phyloP scores from a whole-genome alignment of 1,140 invertebrate genomes.

The Pygmarrhopalites habei region DNA sequence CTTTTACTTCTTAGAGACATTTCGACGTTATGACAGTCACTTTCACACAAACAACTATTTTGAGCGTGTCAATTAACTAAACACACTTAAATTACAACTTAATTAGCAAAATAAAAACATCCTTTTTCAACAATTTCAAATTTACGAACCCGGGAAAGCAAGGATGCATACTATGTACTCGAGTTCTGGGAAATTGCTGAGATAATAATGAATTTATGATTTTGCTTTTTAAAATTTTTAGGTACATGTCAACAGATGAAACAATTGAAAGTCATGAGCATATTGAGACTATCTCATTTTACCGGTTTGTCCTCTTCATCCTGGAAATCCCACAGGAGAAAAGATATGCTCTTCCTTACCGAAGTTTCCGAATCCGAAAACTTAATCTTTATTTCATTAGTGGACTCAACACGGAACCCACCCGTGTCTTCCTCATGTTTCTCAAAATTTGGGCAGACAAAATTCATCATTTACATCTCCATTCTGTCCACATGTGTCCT shows the following conservation, averaged over 20 bases:
- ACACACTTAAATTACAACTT: no score
- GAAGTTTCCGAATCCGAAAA: neutral
- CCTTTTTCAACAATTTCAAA: no score
- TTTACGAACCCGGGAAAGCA: no score
- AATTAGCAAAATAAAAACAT: no score
- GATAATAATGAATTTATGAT: no score
- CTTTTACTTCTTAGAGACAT: no score
- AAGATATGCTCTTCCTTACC: neutral
- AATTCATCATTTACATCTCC: neutral
- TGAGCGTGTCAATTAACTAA: no score
- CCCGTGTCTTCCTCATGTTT: neutral
- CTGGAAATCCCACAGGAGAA: neutral
- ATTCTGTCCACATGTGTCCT: neutral
- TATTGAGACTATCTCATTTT: neutral
- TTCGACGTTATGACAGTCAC: no score
- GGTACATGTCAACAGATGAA: neutral
- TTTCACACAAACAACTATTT: no score
- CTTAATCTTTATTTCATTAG: neutral
- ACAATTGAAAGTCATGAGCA: neutral
- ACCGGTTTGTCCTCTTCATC: neutral
- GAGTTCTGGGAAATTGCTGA: no score
- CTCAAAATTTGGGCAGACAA: neutral
- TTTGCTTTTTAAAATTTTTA: no score
- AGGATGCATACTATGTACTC: no score
- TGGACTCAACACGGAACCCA: neutral